Conservation (phyloP, 2,113 vertebrate species). For the Shinisaurus crocodilurus region DNA sequence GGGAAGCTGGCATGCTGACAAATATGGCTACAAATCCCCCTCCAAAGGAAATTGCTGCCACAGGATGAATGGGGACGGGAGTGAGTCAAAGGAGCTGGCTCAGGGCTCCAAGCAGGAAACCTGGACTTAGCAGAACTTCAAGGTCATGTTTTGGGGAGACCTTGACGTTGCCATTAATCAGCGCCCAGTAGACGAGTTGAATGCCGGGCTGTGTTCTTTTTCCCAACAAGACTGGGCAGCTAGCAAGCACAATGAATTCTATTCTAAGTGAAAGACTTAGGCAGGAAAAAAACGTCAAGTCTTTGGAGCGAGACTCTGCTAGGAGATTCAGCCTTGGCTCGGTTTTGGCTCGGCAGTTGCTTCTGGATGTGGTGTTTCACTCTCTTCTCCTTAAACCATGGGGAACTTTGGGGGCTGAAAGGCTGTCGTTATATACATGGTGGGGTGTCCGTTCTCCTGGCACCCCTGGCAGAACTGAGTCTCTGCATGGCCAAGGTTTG, state of each 20-base stretch:
- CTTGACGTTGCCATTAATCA: neutral
- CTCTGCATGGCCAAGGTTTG: no score
- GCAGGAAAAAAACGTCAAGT: no score
- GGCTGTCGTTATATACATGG: no score
- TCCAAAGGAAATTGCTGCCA: neutral
- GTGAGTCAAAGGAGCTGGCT: neutral
- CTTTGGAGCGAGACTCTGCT: neutral
- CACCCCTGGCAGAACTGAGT: no score
- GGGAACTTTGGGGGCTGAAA: no score
- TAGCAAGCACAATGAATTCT: neutral
- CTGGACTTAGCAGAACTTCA: neutral
- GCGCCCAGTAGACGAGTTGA: no score
- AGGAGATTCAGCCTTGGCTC: neutral
- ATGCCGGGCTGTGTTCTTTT: no score
- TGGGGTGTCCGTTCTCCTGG: no score
- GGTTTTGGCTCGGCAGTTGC: no score
- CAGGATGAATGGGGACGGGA: neutral
- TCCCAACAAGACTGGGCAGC: neutral
- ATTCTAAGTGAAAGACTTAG: neutral
- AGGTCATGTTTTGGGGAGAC: neutral
- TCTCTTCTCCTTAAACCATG: no score
- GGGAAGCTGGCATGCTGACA: neutral
- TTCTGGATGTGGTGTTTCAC: no score
- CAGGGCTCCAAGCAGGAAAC: neutral
- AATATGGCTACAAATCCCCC: neutral